Conservation (phyloP, 2,113 vertebrate species). For the Semnornis frantzii region DNA sequence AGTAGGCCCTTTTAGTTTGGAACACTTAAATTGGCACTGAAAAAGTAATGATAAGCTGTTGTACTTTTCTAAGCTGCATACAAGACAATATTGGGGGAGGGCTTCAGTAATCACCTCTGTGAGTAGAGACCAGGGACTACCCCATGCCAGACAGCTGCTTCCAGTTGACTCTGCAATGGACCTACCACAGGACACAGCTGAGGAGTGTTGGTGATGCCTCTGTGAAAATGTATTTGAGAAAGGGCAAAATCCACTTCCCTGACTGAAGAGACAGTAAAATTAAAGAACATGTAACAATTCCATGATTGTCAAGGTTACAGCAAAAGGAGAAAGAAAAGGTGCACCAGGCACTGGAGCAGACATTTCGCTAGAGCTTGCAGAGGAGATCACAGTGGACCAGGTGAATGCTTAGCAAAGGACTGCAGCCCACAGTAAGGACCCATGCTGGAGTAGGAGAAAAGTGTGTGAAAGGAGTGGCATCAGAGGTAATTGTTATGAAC, state of each 20-base stretch:
- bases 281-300: background rate
- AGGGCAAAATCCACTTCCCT: background rate
- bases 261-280: background rate
- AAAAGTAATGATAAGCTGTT: background rate
- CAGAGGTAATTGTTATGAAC: background rate
- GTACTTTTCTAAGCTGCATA: background rate
- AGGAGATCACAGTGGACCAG: background rate
- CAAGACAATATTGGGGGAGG: background rate
- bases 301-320: too few species aligned
- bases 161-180: background rate
- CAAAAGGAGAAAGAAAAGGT: too few species aligned
- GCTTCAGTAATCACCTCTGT: background rate
- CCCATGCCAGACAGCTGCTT: background rate
- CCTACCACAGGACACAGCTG: background rate
- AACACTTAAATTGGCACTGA: background rate
- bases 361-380: too few species aligned
- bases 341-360: too few species aligned
- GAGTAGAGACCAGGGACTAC: background rate
- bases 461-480: background rate
- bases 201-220: background rate
- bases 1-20: background rate
- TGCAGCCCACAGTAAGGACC: background rate
- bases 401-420: background rate
- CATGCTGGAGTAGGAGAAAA: background rate
- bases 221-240: background rate